Conservation (phyloP, 1,140 invertebrate species). For the Eupristina koningsbergeri region DNA sequence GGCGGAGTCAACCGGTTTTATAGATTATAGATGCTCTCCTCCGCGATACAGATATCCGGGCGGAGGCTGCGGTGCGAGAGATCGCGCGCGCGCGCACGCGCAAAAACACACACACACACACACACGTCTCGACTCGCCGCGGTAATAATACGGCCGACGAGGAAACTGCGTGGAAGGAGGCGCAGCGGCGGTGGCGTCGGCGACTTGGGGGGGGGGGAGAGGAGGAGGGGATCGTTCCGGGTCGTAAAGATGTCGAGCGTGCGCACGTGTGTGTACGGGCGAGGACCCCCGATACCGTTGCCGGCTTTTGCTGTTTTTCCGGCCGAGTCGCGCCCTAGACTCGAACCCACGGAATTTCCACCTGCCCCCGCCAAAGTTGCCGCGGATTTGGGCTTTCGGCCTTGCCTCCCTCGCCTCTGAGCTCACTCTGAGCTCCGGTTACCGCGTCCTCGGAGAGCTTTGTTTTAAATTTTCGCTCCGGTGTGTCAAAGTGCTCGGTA, state of each 20-base stretch:
- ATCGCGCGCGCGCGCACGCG: not conserved
- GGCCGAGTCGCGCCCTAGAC: not conserved
- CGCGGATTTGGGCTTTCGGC: too few relatives aligned
- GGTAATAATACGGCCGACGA: not conserved
- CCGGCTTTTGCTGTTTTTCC: not conserved
- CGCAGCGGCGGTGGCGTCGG: too few relatives aligned
- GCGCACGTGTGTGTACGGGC: not conserved
- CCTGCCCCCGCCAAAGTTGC: not conserved
- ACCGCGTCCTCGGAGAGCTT: not conserved
- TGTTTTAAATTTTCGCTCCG: not conserved
- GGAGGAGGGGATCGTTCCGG: not conserved
- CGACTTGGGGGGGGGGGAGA: too few relatives aligned
- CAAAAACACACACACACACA: too few relatives aligned
- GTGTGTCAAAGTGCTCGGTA: not conserved
- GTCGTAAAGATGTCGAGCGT: not conserved
- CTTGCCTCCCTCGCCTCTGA: too few relatives aligned
- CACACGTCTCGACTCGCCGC: not conserved
- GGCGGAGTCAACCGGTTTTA: not conserved
- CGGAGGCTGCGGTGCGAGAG: not conserved
- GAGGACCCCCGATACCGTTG: not conserved
- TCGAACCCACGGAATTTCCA: not conserved
- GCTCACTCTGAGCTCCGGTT: too few relatives aligned
- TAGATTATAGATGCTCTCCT: not conserved
- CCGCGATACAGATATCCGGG: not conserved
- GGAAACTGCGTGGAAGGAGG: not conserved